These are phyloP conservation scores for Mizuhopecten yessoensis DNA, from an alignment of 1,140 invertebrate species.

Conservation along the genomic window DNA sequence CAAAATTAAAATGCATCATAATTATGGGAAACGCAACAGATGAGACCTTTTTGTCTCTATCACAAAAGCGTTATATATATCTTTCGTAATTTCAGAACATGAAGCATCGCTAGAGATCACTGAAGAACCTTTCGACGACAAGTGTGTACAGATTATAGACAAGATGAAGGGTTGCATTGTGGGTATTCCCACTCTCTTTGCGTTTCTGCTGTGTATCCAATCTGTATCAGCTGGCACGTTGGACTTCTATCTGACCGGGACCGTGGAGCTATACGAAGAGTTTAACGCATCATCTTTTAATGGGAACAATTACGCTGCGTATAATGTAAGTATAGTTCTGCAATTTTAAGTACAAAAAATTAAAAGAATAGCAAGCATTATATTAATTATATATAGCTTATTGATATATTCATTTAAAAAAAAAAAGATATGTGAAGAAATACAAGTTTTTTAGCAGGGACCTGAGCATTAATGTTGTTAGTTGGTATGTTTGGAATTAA, in stretches of 20 bases:
- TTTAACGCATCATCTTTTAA: conserved; percentile 5
- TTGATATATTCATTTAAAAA: too few relatives aligned
- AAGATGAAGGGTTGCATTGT: neutral
- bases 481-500: too few relatives aligned
- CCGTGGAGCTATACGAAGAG: neutral
- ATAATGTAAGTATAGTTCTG: neutral
- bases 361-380: too few relatives aligned
- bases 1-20: too few relatives aligned
- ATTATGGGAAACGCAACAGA: too few relatives aligned
- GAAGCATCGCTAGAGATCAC: neutral
- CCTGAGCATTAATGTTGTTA: too few relatives aligned
- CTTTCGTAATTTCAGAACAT: neutral
- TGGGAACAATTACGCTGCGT: neutral
- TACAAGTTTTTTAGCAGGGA: too few relatives aligned
- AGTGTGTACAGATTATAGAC: neutral
- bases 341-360: too few relatives aligned
- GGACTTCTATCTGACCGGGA: neutral
- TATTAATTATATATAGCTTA: too few relatives aligned
- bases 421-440: too few relatives aligned
- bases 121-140: neutral
- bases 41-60: too few relatives aligned
- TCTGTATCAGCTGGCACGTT: neutral
- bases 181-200: neutral
- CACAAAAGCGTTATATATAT: too few relatives aligned
- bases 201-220: neutral